Base-by-base conservation (phyloP, 2,888 invertebrate genomes). In the Drosophila emarginata region DNA sequence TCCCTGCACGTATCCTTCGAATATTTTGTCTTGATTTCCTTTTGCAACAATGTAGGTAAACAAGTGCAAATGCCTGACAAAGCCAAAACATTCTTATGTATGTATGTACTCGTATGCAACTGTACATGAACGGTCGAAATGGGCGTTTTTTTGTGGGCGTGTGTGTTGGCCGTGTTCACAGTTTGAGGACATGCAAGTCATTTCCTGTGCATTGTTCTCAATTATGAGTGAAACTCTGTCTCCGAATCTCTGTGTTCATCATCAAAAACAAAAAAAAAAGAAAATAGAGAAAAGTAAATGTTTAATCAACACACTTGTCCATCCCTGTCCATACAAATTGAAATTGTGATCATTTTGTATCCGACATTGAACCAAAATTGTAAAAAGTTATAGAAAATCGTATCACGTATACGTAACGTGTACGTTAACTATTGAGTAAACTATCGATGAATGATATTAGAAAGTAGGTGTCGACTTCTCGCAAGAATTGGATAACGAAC, bases 21-120 rank as follows among this genome's bases (percentile, higher is more conserved):
- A 60, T 65, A 71, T 72, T 72, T 72, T 71, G 72, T 59, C 45
- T 32, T 45, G 45, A 72, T 71, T 71, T 72, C 65, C 70, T 52
- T 63, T 57, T 65, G 72, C 72, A 71, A 65, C 70, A 71, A 72
- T 65, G 65, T 71, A 72, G 72, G 65, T 72, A 71, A 71, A 71
- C 72, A 65, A 72, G 40, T 71, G 70, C 70, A 71, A 60, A 56
- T 60, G 59, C 28, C 45, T 45, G 45, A 45, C 45, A 11, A 53
- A 70, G 52, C 37, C 62, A 51, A 50, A 45, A 45, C 45, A 45
- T 45, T 45, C 21, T 45, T 45, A 45, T 45, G 45, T 39, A 39
- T 11, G 18, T 45, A 45, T 45, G 45, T 39, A 39, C 14, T 6
- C 6, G 39, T 45, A 21, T 45, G 45, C 45, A 45, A 45, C 21